Evolutionary conservation across 2,797 vertebrate species (phyloP), one percentile per base, ranked within the genome.

Genomic region (Xiphorhynchus erythropygius): DNA sequence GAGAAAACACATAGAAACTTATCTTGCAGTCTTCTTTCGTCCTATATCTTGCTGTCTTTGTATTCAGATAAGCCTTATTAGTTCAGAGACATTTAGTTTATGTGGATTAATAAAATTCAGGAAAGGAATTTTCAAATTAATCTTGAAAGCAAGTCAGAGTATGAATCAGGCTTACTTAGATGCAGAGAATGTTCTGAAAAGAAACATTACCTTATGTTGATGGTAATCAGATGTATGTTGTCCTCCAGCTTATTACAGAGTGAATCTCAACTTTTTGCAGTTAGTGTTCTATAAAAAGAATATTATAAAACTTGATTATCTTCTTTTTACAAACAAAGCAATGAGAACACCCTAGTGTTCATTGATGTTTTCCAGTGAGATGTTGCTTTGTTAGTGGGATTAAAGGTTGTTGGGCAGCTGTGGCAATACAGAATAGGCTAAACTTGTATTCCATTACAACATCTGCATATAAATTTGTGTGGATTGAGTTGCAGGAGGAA

Each of bases 11-110:
- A 24, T 22, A 75, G 84, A 67, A 89, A 79, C 42, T 77, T 79
- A 63, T 37, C 87, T 90, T 87, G 89, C 69, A 71, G 35, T 53
- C 33, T 95, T 70, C 7, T 6, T 94, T 80, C 93, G 32, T 76
- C 91, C 88, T 91, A 9, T 88, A 17, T 93, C 90, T 92, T 62
- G n/a, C 62, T 90, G 35, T 73, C 91, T 94, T 96, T 96, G 52
- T 90, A 62, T 93, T 95, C 86, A 88, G 88, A 96, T 84, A 86
- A 86, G 44, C 74, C 35, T 91, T 96, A 92, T 90, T 96, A 95
- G 75, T 83, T 93, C 73, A 93, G 74, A 94, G 86, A 87, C 50
- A 42, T 92, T 94, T 70, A 28, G 82, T 94, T 94, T 76, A 53
- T 7, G 2, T 80, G 73, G 62, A 80, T 96, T 95, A 96, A 94